These are phyloP conservation scores for Physeter macrocephalus DNA, from an alignment of 2,113 vertebrate genomes.

Conservation along the genomic window DNA sequence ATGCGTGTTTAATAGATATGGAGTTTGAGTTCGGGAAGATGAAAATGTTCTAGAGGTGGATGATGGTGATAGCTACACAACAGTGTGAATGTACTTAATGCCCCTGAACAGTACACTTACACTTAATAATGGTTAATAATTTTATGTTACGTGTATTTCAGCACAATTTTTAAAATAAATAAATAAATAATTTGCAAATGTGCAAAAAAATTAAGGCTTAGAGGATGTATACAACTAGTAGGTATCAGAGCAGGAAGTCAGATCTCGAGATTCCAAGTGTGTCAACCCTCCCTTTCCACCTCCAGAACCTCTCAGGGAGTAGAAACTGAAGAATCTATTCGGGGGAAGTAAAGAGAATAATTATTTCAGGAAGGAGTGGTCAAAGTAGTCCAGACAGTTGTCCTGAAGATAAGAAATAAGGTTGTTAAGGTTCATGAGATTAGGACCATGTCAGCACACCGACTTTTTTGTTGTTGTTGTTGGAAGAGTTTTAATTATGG, in stretches of 20 bases:
- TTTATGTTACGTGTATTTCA: background rate
- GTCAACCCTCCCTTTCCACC: background rate
- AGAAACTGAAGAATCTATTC: background rate
- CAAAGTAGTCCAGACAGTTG: background rate
- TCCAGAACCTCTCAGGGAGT: background rate
- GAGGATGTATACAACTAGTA: background rate
- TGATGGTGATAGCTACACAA: background rate
- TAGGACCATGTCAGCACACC: background rate
- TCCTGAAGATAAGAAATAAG: background rate
- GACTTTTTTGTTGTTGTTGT: background rate
- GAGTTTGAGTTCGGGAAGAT: background rate
- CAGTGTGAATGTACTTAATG: background rate
- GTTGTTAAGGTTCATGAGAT: background rate
- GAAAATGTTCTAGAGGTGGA: background rate
- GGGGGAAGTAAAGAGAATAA: background rate
- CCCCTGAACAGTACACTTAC: background rate
- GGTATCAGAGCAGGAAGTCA: background rate
- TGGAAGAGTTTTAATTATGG: background rate
- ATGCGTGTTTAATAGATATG: too few relatives aligned
- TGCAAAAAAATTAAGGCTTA: background rate
- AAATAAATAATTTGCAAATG: background rate
- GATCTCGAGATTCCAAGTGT: background rate
- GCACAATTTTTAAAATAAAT: background rate
- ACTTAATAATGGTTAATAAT: background rate
- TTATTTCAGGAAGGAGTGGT: background rate